Conservation (phyloP, 2,797 vertebrate genomes). For the Bovichtus variegatus region DNA sequence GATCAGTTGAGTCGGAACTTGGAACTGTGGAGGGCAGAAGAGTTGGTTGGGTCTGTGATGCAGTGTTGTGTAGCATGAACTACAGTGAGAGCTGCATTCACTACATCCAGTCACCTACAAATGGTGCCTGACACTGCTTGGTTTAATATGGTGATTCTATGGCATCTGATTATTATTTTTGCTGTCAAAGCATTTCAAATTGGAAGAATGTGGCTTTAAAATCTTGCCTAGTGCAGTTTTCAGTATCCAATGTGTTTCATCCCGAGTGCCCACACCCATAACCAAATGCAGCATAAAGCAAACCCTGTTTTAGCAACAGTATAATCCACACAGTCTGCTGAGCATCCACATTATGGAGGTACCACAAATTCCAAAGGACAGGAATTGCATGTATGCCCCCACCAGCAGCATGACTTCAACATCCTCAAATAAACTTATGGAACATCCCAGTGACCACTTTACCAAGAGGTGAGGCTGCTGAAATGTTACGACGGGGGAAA, state of each 20-base stretch:
- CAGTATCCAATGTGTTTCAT: background rate
- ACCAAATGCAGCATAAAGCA: conserved; percentile 20
- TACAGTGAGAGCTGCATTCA: background rate
- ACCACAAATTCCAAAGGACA: conserved; percentile 55
- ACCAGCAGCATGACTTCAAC: conserved; percentile 50
- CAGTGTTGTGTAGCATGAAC: background rate
- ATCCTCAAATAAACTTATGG: conserved; percentile 31
- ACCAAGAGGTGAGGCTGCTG: conserved; percentile 28
- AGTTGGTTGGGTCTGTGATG: too few relatives aligned
- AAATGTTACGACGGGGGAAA: background rate
- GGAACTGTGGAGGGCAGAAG: background rate
- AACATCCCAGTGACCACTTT: conserved; percentile 4
- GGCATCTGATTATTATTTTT: background rate
- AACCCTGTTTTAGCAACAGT: conserved; percentile 13
- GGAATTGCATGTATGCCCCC: conserved; percentile 17
- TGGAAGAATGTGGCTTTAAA: background rate
- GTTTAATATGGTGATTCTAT: background rate
- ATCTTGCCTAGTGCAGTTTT: background rate
- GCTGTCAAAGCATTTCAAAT: background rate
- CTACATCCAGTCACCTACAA: background rate
- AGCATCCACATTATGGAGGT: conserved; percentile 42
- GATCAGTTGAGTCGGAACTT: too few relatives aligned
- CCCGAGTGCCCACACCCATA: conserved; percentile 8
- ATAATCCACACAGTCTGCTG: conserved; percentile 40
- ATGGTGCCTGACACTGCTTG: background rate